Conservation (phyloP, 2,888 invertebrate genomes). For the Drosophila suboccidentalis region DNA sequence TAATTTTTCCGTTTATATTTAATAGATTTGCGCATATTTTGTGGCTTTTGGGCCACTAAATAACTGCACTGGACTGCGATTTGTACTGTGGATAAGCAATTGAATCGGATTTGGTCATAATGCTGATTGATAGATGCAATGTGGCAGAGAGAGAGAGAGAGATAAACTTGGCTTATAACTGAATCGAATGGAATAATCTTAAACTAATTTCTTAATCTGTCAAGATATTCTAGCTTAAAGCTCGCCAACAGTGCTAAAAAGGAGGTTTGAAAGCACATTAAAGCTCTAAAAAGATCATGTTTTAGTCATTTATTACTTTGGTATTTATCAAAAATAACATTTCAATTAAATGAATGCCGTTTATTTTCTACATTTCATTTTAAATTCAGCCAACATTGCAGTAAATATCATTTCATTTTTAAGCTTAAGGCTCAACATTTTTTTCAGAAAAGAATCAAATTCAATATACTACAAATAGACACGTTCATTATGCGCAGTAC, state of each 20-base stretch:
- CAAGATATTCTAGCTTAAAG: not conserved
- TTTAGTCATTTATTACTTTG: no score
- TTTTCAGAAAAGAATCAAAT: not conserved
- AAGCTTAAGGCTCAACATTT: no score
- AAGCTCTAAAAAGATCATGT: no score
- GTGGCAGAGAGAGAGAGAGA: not conserved
- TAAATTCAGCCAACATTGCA: no score
- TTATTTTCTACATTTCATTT: no score
- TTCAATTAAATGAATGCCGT: no score
- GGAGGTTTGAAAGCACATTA: no score
- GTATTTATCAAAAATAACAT: no score
- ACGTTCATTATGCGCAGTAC: not conserved
- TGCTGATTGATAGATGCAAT: slow-evolving; percentile 10
- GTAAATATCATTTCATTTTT: no score
- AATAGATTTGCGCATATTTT: slow-evolving; percentile 44
- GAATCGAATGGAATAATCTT: not conserved
- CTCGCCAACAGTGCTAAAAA: not conserved
- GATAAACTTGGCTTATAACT: not conserved
- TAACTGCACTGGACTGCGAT: slow-evolving; percentile 22
- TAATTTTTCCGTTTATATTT: slow-evolving; percentile 52
- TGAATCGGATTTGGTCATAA: slow-evolving; percentile 18
- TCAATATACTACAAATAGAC: not conserved
- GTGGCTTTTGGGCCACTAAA: not conserved
- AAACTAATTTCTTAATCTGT: no score
- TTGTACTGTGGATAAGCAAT: slow-evolving; percentile 29